Evolutionary conservation across 2,797 vertebrate genomes (phyloP), one percentile per base, ranked within the genome.

Genomic region (Diplodus sargus): DNA sequence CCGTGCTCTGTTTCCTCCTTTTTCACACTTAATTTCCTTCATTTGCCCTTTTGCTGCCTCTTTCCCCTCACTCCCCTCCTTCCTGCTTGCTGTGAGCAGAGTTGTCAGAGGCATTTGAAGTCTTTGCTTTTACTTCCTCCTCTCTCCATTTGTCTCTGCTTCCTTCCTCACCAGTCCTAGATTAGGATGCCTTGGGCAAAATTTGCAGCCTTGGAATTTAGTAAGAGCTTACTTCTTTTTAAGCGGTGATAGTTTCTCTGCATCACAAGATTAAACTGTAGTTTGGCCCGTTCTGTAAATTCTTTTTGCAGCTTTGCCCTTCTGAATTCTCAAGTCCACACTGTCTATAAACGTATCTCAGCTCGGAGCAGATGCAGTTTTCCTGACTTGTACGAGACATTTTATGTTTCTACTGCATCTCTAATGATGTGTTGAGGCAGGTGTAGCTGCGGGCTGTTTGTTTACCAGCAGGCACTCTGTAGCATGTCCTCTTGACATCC

Each of bases 31-130:
- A 63, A 45, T 66, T 54, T 83, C 53, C 79, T 78, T 60, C 67
- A 42, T 76, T 81, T 83, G 63, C 58, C 45, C 75, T 64, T 75
- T 70, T 39, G 4, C 52, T 74, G 16, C 4, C 5, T 34, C 67
- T 53, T 12, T 22, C 42, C 15, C 48, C 30, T 53, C 9, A 20
- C 66, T 34, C 34, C 61, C 43, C n/a, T 74, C 63, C 25, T 57
- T 70, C 30, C 66, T 58, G 14, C 64, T 82, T 51, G 15, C 61
- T 69, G 23, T 60, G 23, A 81, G 61, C 77, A 42, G 66, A 84
- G 71, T 60, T 83, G 70, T 86, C 83, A 83, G 57, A 79, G 78
- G 56, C 48, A 25, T 83, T 89, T 85, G 72, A 88, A 85, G 84
- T 66, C 72, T 42, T 54, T 53, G 60, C 61, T 70, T 86, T 86